Evolutionary conservation across 1,140 invertebrate genomes (phyloP).

Genomic region (Plodia interpunctella): DNA sequence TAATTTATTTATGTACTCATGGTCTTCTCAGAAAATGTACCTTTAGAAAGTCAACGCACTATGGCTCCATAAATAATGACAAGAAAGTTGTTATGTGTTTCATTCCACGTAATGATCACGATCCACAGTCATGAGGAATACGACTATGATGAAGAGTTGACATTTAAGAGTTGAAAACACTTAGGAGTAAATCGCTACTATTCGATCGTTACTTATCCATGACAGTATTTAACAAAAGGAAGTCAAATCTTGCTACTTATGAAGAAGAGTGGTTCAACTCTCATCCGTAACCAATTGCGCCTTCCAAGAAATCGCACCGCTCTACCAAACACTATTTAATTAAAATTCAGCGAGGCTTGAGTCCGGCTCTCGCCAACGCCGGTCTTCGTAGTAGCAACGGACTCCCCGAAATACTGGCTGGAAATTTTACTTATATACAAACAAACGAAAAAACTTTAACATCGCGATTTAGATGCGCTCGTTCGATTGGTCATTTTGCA

Average conservation of each 20-base stretch:
- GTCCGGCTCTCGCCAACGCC: conserved; percentile 65
- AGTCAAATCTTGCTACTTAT: conserved; percentile 65
- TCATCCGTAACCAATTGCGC: conserved; percentile 36
- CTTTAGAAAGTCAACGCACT: too few species aligned
- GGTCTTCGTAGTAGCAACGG: conserved; percentile 69
- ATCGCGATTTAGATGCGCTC: conserved; percentile 10
- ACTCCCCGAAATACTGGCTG: conserved; percentile 39
- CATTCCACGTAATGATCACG: too few species aligned
- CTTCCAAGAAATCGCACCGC: conserved; percentile 47
- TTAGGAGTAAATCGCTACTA: too few species aligned
- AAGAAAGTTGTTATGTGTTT: too few species aligned
- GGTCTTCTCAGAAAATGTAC: too few species aligned
- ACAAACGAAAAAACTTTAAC: conserved; percentile 12
- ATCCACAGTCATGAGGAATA: too few species aligned
- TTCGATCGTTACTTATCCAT: too few species aligned
- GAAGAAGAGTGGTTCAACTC: conserved; percentile 60
- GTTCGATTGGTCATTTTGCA: conserved; percentile 9
- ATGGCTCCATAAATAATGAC: too few species aligned
- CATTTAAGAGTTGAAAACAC: too few species aligned
- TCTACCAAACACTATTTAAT: conserved; percentile 50
- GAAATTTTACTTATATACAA: conserved; percentile 28
- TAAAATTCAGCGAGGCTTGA: conserved; percentile 56
- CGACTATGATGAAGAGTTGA: too few species aligned
- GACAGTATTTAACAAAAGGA: too few species aligned
- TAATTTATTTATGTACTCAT: too few species aligned